These are phyloP conservation scores for Ornithorhynchus anatinus DNA, from an alignment of 2,113 vertebrate genomes.

Conservation along the genomic window DNA sequence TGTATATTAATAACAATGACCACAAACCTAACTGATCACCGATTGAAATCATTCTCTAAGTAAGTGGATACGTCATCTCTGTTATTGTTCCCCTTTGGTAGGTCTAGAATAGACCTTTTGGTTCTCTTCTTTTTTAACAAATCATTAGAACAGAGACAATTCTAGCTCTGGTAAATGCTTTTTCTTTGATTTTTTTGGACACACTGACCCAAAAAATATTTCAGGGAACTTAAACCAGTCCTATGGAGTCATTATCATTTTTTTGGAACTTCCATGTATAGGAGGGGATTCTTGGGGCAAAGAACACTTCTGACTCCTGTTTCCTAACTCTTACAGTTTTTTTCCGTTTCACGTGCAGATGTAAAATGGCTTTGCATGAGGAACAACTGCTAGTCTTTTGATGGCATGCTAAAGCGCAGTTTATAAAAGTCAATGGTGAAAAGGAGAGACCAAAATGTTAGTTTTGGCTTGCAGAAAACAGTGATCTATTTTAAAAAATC, in stretches of 20 bases:
- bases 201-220: conserved; percentile 35
- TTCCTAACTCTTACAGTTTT: too few relatives aligned
- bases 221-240: conserved; percentile 21
- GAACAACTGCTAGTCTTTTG: conserved; percentile 31
- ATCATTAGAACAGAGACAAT: conserved; percentile 20
- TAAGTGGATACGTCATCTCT: background rate
- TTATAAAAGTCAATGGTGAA: conserved; percentile 35
- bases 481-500: conserved; percentile 33
- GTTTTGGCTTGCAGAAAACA: conserved; percentile 26
- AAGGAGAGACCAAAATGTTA: conserved; percentile 35
- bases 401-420: background rate
- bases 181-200: conserved; percentile 27
- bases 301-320: too few relatives aligned
- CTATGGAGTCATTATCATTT: conserved; percentile 22
- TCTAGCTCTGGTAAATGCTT: conserved; percentile 13
- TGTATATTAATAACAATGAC: too few relatives aligned
- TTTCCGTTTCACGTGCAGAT: conserved; percentile 42
- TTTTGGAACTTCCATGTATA: too few relatives aligned
- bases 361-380: conserved; percentile 44
- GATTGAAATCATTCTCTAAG: background rate
- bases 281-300: too few relatives aligned
- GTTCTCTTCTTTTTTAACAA: conserved; percentile 23
- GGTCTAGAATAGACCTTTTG: conserved; percentile 16
- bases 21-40: background rate
- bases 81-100: background rate